Evolutionary conservation across 30 jellyfish, hydroid and myxozoan genomes (phyloP), one percentile per base, ranked within the genome.

Genomic region (Hydractinia echinata): DNA sequence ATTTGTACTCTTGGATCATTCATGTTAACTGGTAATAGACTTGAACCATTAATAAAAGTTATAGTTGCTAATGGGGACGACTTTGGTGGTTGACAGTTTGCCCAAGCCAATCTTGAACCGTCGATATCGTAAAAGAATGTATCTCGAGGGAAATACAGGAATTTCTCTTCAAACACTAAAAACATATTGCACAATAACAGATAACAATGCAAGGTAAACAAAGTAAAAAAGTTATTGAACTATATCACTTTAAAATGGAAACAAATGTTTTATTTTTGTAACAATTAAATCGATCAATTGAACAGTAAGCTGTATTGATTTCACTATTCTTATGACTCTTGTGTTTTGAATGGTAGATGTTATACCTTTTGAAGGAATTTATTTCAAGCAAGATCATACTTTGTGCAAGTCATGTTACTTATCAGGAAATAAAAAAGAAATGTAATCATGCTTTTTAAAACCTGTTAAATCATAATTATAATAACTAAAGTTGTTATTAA

Each of bases 81-180:
- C 18, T 80, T 66, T 61, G 87, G 87, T 67, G 85, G 73, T 5
- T 44, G 54, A 61, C 87, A 80, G 52, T 80, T 80, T 4, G 83
- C 87, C 87, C 87, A 80, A 13, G 83, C 87, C 10, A 68, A 50
- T n/a, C 84, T 66, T 5, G 21, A 18, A 61, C 87, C 83, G 9
- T 80, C 70, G 66, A 80, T 80, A 18, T 80, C 85, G 73, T 80
- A 80, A 53, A 80, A 80, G 66, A 14, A 66, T 15, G 61, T 80
- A 61, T 80, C 87, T 11, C 69, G 84, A 13, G 87, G 87, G 0
- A 53, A n/a, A 67, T 80, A 80, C 8, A 14, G 44, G 73, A 80
- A 80, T 8, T 80, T 50, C 4, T 68, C 85, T 19, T 80, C 85
- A 44, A 80, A 61, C 51, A 61, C 87, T 80, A 66, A 58, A 55